Percentiles rank a stretch among this genome's conserved stretches.
Evolutionary conservation across 2,113 vertebrate species (phyloP).

Genomic region (Vulpes vulpes): DNA sequence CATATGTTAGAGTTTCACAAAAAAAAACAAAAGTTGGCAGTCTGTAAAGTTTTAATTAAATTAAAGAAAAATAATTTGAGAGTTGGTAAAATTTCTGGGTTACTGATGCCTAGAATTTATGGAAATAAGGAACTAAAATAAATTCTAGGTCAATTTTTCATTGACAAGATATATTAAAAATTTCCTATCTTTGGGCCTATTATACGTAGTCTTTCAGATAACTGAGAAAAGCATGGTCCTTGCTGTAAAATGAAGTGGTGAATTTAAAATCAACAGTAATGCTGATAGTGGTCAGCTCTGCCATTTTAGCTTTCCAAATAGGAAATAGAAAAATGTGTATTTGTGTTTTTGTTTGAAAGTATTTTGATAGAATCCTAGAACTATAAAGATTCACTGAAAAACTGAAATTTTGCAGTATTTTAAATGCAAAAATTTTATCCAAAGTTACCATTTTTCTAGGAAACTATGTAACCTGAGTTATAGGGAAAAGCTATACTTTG

Average conservation of each 20-base stretch:
- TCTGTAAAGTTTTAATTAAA: conserved; percentile 70
- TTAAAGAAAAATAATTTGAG: conserved; percentile 40
- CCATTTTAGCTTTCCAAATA: not conserved
- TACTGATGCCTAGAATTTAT: conserved; percentile 25
- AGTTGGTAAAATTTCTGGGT: conserved; percentile 27
- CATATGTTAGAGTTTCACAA: conserved; percentile 5
- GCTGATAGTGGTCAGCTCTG: not conserved
- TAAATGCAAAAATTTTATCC: not conserved
- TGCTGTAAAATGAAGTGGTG: not conserved
- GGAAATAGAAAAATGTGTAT: not conserved
- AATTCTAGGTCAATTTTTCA: not conserved
- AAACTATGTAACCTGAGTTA: not conserved
- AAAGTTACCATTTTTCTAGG: not conserved
- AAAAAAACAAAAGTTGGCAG: conserved; percentile 20
- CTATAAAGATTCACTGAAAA: not conserved
- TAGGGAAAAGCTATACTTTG: not conserved
- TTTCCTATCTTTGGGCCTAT: not conserved
- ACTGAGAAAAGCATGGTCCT: not conserved
- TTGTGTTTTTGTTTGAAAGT: not conserved
- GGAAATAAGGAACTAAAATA: not conserved
- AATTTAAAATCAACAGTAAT: not conserved
- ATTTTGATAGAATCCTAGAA: not conserved
- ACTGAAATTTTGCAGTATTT: not conserved
- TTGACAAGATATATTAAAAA: not conserved
- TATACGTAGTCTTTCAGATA: not conserved